Conservation (phyloP, 1,140 invertebrate genomes). For the Zeugodacus cucurbitae region DNA sequence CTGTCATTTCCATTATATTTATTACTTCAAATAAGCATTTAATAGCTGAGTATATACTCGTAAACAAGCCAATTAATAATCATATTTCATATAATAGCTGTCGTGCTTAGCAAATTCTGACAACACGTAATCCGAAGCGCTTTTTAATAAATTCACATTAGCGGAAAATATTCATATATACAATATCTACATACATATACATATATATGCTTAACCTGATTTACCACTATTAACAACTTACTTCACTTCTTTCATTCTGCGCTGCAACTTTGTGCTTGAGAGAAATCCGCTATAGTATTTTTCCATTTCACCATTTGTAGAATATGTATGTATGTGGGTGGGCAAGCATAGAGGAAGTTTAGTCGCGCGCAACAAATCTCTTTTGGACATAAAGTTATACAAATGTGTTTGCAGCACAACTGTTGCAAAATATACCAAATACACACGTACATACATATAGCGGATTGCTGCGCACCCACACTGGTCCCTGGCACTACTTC, state of each 20-base stretch:
- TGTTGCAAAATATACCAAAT: not conserved
- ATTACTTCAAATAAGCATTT: not conserved
- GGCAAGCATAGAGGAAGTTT: not conserved
- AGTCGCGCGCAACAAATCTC: conserved; percentile 7
- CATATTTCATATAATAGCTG: conserved; percentile 13
- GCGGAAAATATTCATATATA: not conserved
- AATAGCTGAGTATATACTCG: not conserved
- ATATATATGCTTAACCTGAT: not conserved
- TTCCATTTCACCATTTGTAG: not conserved
- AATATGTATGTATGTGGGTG: too few species aligned
- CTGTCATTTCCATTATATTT: not conserved
- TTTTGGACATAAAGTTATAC: conserved; percentile 15
- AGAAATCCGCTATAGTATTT: not conserved
- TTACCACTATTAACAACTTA: not conserved
- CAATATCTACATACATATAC: not conserved
- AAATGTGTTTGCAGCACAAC: conserved; percentile 13
- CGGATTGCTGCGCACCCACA: not conserved
- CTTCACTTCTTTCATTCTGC: not conserved
- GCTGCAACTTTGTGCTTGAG: not conserved
- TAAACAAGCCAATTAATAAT: conserved; percentile 28
- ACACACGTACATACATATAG: not conserved
- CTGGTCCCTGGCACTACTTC: not conserved
- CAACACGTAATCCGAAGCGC: conserved; percentile 25
- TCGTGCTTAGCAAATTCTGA: not conserved
- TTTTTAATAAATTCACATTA: conserved; percentile 39